Conservation (phyloP, 2,113 vertebrate genomes). For the Pteronura brasiliensis region DNA sequence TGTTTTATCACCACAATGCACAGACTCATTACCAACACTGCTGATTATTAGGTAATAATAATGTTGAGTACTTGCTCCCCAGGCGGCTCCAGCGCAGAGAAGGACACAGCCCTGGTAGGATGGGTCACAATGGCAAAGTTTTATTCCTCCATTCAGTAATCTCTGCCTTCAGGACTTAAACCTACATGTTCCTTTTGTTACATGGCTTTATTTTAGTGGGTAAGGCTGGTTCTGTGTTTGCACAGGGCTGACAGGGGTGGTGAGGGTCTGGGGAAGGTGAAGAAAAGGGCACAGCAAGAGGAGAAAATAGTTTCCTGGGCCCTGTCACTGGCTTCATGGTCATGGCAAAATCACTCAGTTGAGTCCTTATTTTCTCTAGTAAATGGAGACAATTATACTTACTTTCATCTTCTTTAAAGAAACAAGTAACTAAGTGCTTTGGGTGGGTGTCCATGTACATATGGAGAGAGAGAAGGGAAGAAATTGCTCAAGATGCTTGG, state of each 20-base stretch:
- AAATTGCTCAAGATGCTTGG: background rate
- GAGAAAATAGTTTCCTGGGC: background rate
- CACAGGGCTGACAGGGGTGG: background rate
- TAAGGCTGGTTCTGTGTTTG: background rate
- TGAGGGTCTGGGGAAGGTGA: background rate
- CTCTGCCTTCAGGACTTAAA: background rate
- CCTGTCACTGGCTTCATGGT: background rate
- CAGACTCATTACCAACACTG: background rate
- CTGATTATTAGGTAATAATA: background rate
- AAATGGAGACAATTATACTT: background rate
- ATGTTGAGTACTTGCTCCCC: background rate
- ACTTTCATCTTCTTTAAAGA: background rate
- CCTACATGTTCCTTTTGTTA: background rate
- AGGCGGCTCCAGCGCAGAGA: background rate
- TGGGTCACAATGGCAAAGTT: background rate
- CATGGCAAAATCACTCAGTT: background rate
- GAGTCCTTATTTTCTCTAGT: background rate
- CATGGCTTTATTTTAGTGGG: background rate
- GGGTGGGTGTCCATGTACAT: background rate
- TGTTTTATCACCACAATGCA: too few relatives aligned
- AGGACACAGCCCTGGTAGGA: background rate
- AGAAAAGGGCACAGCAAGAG: background rate
- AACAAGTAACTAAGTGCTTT: background rate
- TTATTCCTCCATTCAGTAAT: background rate
- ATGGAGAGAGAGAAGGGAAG: background rate